A percentile compares a stretch with the other conserved stretches of the same genome.
Evolutionary conservation across 2,113 vertebrate species (phyloP).

Genomic region (Nothoprocta pentlandii): DNA sequence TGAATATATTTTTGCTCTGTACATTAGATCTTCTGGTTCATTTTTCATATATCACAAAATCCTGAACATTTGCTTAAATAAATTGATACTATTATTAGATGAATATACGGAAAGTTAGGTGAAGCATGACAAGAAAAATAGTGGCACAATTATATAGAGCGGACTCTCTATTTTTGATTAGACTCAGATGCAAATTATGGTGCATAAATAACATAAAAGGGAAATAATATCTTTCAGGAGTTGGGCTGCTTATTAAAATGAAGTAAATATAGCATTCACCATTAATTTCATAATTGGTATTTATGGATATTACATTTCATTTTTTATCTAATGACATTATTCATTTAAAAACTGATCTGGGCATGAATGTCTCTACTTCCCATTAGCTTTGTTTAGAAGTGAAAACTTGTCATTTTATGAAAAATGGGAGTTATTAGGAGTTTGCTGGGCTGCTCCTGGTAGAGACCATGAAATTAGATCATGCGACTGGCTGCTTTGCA

Average conservation of each 20-base stretch:
- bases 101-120: conserved; percentile 37
- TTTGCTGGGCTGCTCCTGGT: conserved; percentile 34
- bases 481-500: conserved; percentile 18
- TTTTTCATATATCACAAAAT: conserved; percentile 36
- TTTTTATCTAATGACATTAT: conserved; percentile 60
- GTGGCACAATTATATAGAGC: not conserved
- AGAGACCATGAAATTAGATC: conserved; percentile 61
- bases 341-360: conserved; percentile 28
- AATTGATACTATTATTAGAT: conserved; percentile 20
- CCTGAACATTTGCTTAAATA: conserved; percentile 41
- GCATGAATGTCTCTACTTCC: conserved; percentile 60
- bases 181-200: conserved; percentile 36
- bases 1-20: conserved; percentile 20
- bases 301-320: conserved; percentile 48
- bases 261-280: conserved; percentile 36
- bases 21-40: not conserved
- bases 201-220: conserved; percentile 22
- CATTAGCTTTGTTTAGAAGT: conserved; percentile 70
- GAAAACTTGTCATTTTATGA: conserved; percentile 46
- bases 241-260: conserved; percentile 56
- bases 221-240: conserved; percentile 37
- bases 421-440: conserved; percentile 65
- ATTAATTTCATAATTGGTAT: conserved; percentile 69
- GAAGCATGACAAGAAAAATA: not conserved
- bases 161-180: not conserved